Base-by-base conservation (phyloP, 2,888 invertebrate genomes). In the Pteria penguin region DNA sequence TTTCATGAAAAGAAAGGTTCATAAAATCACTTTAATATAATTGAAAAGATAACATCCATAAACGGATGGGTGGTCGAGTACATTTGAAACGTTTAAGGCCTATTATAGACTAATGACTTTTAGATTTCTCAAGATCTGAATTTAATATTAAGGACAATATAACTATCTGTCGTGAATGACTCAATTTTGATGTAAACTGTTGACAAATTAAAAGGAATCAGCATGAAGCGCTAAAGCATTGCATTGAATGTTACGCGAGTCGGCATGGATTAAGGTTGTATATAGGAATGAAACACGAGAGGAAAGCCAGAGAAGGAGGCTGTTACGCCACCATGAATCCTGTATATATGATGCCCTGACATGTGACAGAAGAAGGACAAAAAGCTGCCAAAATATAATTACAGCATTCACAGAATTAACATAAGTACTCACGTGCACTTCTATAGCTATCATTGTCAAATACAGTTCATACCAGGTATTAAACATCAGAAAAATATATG, bases 41-140 rank as follows among this genome's bases (percentile, higher is more conserved):
- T 55, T 60, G 22, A 18, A 55, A 66, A 73, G 73, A 73, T 55
- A 52, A 52, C 29, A 57, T 26, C 31, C 14, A 61, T 58, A 58
- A 67, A 60, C 45, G 29, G 66, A 33, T 73, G 73, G 73, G 73
- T 73, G 73, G 73, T 73, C 73, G 67, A 11, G 24, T 61, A 54
- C 52, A 32, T 66, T 66, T 63, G 27, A 2, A 27, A 26, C 29
- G 24, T 36, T 72, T 57, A 32, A 29, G 33, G n/a, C 29, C 60
- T 60, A 45, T 65, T 29, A 61, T 36, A 29, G 73, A 32, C 73
- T 45, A 60, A 45, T 61, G 70, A 70, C 70, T 60, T 70, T 26
- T 70, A 29, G 24, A 61, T 45, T 61, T 61, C 52, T 63, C 45
- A 36, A 36, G 45, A 36, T 36, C 45, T 36, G 45, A 36, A 36